Percentiles rank a stretch among this genome's conserved stretches.
Evolutionary conservation across 2,888 invertebrate genomes (phyloP).

Genomic region (Agrochola lychnidis): DNA sequence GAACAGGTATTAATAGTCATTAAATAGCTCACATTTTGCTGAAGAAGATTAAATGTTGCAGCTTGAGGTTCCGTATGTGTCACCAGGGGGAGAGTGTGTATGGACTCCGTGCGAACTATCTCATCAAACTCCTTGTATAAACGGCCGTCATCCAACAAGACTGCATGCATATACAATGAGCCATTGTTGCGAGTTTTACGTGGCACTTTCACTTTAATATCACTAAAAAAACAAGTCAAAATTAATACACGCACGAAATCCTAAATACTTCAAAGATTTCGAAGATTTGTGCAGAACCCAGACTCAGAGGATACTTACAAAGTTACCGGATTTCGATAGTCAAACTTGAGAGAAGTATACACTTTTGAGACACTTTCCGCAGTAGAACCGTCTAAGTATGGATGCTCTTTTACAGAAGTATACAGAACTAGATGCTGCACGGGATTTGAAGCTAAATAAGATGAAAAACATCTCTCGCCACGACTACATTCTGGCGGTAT

Average conservation of each 20-base stretch:
- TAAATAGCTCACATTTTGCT: slow-evolving; percentile 81
- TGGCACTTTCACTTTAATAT: slow-evolving; percentile 93
- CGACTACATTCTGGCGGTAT: slow-evolving; percentile 92
- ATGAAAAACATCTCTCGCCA: slow-evolving; percentile 92
- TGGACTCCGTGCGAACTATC: slow-evolving; percentile 90
- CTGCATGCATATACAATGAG: slow-evolving; percentile 94
- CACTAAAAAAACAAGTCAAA: slow-evolving; percentile 78
- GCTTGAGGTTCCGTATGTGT: slow-evolving; percentile 94
- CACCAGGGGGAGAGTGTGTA: slow-evolving; percentile 93
- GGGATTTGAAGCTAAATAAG: slow-evolving; percentile 93
- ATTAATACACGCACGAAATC: background rate
- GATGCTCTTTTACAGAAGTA: slow-evolving; percentile 91
- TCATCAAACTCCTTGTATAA: slow-evolving; percentile 90
- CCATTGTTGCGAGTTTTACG: slow-evolving; percentile 95
- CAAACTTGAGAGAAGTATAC: slow-evolving; percentile 91
- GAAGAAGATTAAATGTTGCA: slow-evolving; percentile 93
- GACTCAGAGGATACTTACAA: slow-evolving; percentile 75
- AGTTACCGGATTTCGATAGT: slow-evolving; percentile 90
- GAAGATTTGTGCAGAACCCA: background rate
- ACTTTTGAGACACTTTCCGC: slow-evolving; percentile 89
- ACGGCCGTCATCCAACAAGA: slow-evolving; percentile 90
- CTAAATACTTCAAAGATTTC: too few species aligned
- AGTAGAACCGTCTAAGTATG: slow-evolving; percentile 87
- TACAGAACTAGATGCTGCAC: slow-evolving; percentile 93
- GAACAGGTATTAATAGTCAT: background rate